Base-by-base conservation (phyloP, 1,140 invertebrate species). In the Bradysia coprophila region DNA sequence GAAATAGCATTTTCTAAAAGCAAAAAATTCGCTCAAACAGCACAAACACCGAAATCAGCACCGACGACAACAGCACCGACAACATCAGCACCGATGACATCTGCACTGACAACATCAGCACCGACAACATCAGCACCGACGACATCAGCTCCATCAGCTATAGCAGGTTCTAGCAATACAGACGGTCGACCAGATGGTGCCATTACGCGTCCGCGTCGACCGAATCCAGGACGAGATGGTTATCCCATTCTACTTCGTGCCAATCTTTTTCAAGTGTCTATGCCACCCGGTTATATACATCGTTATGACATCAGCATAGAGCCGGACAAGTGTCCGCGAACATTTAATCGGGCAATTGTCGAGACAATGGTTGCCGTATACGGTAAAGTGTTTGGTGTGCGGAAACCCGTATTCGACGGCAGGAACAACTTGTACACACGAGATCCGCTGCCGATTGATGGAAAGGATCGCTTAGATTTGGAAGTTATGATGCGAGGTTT, bases 361-460 rank as follows among this genome's bases (percentile, higher is more conserved):
- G 92, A 98, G 65, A 97, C 92, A 8, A 98, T 98, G 94, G 95
- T 99, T 45, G 83, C 93, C 57, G 82, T 90, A 24, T 98, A 97
- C 64, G 83, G 81, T 58, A 96, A 96, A 68, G 93, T 98, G 56
- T 99, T 99, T 73, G 86, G 91, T 57, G 87, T 87, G 54, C 66
- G 96, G 32, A 96, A 95, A 61, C 96, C 96, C 41, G 96, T 99
- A 13, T 99, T 98, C 71, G 96, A 99, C 69, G 96, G 96, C 33
- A 75, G 96, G 54, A 95, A 91, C 61, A 98, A 98, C 73, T 72
- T 99, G 48, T 99, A 98, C 65, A 98, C 94, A 32, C 75, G 92
- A 55, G 94, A 98, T 65, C 87, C 91, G 32, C 66, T 99, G 48
- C 92, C 93, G 15, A 94, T 97, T 66, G 92, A n/a, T 66, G 92